Evolutionary conservation across 2,888 invertebrate species (phyloP).

Genomic region (Rugalucina vietnamica): DNA sequence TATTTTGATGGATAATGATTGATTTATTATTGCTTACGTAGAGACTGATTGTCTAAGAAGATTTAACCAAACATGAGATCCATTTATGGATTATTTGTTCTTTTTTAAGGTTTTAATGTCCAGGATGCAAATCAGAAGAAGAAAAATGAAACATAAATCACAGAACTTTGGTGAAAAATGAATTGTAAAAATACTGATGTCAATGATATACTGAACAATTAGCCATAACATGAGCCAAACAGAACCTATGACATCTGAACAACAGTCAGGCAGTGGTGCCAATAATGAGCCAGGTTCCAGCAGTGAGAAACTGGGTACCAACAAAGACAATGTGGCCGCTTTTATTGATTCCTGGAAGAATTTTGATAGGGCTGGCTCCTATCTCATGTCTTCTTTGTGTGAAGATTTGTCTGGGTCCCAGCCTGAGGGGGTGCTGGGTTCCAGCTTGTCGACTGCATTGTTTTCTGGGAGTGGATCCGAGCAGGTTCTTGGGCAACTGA

Average conservation of each 20-base stretch:
- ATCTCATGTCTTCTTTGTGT: slow-evolving; percentile 38
- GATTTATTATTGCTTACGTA: no score
- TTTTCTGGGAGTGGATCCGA: slow-evolving; percentile 57
- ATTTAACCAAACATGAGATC: no score
- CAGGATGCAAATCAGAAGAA: no score
- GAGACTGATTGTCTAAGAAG: no score
- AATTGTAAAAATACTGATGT: no score
- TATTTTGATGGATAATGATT: no score
- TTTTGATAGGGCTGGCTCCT: slow-evolving; percentile 55
- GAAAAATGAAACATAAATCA: no score
- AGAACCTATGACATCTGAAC: neutral
- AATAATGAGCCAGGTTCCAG: neutral
- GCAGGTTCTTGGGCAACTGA: slow-evolving; percentile 59
- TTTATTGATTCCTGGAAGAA: slow-evolving; percentile 48
- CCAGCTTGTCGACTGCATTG: slow-evolving; percentile 10
- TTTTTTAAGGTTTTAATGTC: no score
- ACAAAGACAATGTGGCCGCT: neutral
- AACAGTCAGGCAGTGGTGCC: neutral
- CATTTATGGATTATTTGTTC: no score
- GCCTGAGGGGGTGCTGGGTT: slow-evolving; percentile 51
- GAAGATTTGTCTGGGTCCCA: slow-evolving; percentile 48
- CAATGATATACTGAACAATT: neutral
- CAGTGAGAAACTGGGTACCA: neutral
- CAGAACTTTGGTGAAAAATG: no score
- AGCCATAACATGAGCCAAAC: neutral